Evolutionary conservation across 2,888 invertebrate genomes (phyloP).

Genomic region (Abrostola triplasia): DNA sequence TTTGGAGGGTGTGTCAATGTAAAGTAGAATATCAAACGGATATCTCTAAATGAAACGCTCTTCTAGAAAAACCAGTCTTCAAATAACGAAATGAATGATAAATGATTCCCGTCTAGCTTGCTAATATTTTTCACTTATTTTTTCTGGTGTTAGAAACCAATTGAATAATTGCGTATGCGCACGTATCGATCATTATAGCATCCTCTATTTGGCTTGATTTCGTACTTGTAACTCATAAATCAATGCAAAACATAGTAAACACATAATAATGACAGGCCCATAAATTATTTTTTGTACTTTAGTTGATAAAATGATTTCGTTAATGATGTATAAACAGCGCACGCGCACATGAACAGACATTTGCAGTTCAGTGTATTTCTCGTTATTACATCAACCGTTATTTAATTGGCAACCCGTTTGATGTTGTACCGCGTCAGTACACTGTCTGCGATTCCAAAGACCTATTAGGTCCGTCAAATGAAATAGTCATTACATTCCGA

Average conservation of each 20-base stretch:
- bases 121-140: constrained; percentile 8
- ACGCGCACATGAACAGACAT: constrained; percentile 9
- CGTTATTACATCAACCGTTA: constrained; percentile 39
- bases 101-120: neutral
- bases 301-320: constrained; percentile 15
- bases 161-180: constrained; percentile 46
- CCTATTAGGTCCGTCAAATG: constrained; percentile 19
- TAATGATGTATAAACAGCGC: constrained; percentile 12
- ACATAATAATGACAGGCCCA: constrained; percentile 10
- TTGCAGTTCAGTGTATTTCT: constrained; percentile 19
- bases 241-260: constrained; percentile 18
- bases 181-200: constrained; percentile 37
- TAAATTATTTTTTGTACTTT: constrained; percentile 15
- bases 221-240: constrained; percentile 8
- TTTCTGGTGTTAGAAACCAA: constrained; percentile 37
- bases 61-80: constrained; percentile 8
- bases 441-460: constrained; percentile 17
- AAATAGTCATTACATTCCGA: constrained; percentile 23
- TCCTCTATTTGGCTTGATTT: constrained; percentile 39
- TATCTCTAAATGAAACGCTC: neutral
- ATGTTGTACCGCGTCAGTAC: constrained; percentile 25
- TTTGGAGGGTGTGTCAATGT: too few relatives aligned
- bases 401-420: constrained; percentile 33
- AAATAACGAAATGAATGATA: constrained; percentile 9
- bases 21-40: neutral